These are phyloP conservation scores for Metaphire vulgaris DNA, from an alignment of 1,140 invertebrate species.

Conservation along the genomic window DNA sequence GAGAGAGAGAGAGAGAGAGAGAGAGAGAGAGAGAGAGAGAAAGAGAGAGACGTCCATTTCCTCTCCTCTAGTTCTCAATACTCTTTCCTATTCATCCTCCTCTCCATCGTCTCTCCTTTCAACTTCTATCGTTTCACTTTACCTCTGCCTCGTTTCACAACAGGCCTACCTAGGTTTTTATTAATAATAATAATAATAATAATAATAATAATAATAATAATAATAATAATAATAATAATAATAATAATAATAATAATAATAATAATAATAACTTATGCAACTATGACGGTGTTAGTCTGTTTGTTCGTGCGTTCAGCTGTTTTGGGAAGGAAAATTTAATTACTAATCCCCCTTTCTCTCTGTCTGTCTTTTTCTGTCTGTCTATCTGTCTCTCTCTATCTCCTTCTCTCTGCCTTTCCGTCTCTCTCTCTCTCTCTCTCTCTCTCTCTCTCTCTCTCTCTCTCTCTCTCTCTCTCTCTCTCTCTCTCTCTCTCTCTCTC, in stretches of 20 bases:
- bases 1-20: too few relatives aligned
- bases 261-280: conserved; percentile 6
- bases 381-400: too few relatives aligned
- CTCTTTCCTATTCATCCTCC: neutral
- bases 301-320: neutral
- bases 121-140: conserved; percentile 27
- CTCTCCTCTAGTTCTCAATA: neutral
- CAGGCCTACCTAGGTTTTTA: too few relatives aligned
- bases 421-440: neutral
- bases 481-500: conserved; percentile 6
- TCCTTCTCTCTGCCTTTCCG: too few relatives aligned
- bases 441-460: conserved; percentile 3
- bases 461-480: conserved; percentile 6
- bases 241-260: conserved; percentile 14
- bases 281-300: neutral
- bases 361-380: too few relatives aligned
- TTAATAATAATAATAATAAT: neutral
- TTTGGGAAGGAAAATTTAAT: neutral
- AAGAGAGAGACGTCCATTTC: too few relatives aligned
- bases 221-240: conserved; percentile 18
- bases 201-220: conserved; percentile 12
- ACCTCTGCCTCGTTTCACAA: neutral
- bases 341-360: neutral
- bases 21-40: too few relatives aligned
- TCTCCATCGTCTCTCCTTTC: neutral